phyloP scores from a whole-genome alignment of 2,888 invertebrate genomes.

The Parelbella ahira region DNA sequence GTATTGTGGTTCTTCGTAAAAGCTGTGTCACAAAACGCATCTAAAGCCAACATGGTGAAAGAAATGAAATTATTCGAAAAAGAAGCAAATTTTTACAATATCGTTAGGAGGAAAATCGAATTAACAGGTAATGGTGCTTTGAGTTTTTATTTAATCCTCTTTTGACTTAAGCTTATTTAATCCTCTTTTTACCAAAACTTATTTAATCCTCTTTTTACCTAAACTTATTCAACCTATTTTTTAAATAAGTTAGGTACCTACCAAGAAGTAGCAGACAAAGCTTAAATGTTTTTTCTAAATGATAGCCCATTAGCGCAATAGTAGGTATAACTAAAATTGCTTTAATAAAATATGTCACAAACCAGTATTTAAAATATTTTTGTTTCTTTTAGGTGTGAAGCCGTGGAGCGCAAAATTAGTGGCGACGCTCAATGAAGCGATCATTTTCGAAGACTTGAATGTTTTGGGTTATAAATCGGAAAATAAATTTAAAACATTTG shows the following conservation, averaged over 20 bases:
- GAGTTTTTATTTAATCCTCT: too few relatives aligned
- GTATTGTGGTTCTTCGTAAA: slow-evolving; percentile 57
- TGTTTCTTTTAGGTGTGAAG: slow-evolving; percentile 43
- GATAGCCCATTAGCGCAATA: too few relatives aligned
- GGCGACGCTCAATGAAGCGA: slow-evolving; percentile 45
- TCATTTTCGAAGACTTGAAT: slow-evolving; percentile 68
- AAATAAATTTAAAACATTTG: slow-evolving; percentile 61
- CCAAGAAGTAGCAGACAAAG: too few relatives aligned
- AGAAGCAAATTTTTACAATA: slow-evolving; percentile 54
- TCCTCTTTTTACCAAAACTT: too few relatives aligned
- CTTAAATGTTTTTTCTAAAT: too few relatives aligned
- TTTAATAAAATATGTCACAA: too few relatives aligned
- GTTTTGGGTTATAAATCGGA: slow-evolving; percentile 47
- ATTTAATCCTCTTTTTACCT: too few relatives aligned
- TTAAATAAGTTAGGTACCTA: too few relatives aligned
- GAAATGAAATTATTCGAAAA: slow-evolving; percentile 58
- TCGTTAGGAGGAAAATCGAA: slow-evolving; percentile 49
- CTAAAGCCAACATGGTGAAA: slow-evolving; percentile 61
- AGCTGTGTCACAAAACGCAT: slow-evolving; percentile 54
- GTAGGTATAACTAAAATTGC: too few relatives aligned
- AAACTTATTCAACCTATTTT: too few relatives aligned
- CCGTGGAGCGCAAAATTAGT: slow-evolving; percentile 59
- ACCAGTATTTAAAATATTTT: slow-evolving; percentile 29
- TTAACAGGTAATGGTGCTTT: slow-evolving; percentile 56
- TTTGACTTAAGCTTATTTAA: too few relatives aligned